phyloP scores from a whole-genome alignment of 2,888 invertebrate species.

The Lasioglossum figueresi region DNA sequence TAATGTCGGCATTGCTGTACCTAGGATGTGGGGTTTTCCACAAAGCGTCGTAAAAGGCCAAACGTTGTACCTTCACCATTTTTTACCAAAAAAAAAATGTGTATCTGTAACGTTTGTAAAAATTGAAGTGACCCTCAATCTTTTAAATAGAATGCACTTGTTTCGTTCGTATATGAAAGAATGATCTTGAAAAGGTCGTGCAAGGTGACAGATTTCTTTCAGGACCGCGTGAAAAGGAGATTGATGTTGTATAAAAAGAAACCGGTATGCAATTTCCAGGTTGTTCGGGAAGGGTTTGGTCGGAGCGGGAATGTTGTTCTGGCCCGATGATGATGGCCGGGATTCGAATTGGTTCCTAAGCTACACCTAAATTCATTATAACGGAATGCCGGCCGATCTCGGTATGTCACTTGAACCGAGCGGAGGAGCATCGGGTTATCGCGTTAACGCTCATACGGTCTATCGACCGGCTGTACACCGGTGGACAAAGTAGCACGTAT shows the following conservation, averaged over 20 bases:
- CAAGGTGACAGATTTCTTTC: too few species aligned
- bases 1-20: too few species aligned
- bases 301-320: slow-evolving; percentile 21
- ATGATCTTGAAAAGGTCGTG: too few species aligned
- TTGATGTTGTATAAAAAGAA: background rate
- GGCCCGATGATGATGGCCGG: background rate
- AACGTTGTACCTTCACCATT: too few species aligned
- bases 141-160: too few species aligned
- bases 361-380: slow-evolving; percentile 69
- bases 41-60: too few species aligned
- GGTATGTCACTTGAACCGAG: slow-evolving; percentile 59
- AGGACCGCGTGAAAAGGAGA: too few species aligned
- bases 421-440: slow-evolving; percentile 68
- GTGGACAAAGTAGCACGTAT: slow-evolving; percentile 68
- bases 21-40: too few species aligned
- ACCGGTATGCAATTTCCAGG: slow-evolving; percentile 49
- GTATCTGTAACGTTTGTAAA: too few species aligned
- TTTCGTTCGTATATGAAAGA: too few species aligned
- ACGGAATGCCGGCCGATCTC: slow-evolving; percentile 67
- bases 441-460: slow-evolving; percentile 70
- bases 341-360: slow-evolving; percentile 8
- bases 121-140: too few species aligned
- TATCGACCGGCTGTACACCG: slow-evolving; percentile 66
- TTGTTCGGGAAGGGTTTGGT: slow-evolving; percentile 52
- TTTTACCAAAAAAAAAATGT: too few species aligned